Conservation (phyloP, 2,888 invertebrate genomes). For the Drosophila gaucha region DNA sequence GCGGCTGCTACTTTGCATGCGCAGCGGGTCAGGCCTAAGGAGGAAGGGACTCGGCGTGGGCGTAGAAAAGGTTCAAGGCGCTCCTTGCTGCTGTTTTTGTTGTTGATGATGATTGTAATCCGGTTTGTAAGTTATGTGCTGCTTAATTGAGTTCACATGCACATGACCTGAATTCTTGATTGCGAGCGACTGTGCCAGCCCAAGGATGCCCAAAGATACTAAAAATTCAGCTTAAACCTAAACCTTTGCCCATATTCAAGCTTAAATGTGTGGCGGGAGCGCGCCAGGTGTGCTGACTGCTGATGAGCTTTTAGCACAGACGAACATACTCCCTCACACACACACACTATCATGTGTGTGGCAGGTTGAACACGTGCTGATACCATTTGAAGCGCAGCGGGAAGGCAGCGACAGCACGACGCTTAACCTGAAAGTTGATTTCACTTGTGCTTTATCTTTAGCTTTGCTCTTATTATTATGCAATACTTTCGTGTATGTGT, state of each 20-base stretch:
- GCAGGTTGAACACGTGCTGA: conserved; percentile 56
- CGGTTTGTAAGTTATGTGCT: conserved; percentile 83
- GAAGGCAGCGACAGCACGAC: conserved; percentile 20
- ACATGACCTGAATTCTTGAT: conserved; percentile 83
- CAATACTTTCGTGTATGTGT: conserved; percentile 24
- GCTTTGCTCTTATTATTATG: conserved; percentile 44
- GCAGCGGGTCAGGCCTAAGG: conserved; percentile 26
- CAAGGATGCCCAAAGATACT: conserved; percentile 33
- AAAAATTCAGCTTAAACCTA: conserved; percentile 51
- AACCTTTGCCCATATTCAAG: conserved; percentile 31
- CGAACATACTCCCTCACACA: conserved; percentile 10
- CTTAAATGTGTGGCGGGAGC: conserved; percentile 39
- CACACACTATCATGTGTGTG: conserved; percentile 10
- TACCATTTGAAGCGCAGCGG: conserved; percentile 31
- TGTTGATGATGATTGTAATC: conserved; percentile 82
- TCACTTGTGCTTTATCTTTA: conserved; percentile 72
- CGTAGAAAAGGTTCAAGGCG: conserved; percentile 55
- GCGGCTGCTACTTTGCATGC: conserved; percentile 71
- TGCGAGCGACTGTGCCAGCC: conserved; percentile 33
- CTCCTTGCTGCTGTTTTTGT: conserved; percentile 46
- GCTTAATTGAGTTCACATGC: conserved; percentile 83
- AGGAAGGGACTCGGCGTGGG: neutral
- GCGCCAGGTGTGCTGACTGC: conserved; percentile 72
- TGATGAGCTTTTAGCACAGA: conserved; percentile 57
- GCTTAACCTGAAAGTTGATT: conserved; percentile 79